These are phyloP conservation scores for Nicator chloris DNA, from an alignment of 2,113 vertebrate genomes.

Conservation along the genomic window DNA sequence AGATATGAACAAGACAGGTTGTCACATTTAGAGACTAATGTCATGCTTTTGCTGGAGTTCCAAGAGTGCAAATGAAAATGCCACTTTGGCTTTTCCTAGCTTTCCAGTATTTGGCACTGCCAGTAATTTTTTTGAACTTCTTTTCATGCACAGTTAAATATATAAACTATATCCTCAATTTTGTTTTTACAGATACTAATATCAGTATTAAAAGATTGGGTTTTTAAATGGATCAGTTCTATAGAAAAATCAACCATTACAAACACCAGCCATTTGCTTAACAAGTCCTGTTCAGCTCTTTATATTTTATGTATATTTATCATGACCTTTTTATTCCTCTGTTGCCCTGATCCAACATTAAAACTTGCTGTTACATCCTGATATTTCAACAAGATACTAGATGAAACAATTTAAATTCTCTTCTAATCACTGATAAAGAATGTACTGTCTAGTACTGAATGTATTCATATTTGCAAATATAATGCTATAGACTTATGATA, in stretches of 20 bases:
- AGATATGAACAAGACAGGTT: neutral
- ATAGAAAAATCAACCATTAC: neutral
- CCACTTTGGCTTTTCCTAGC: neutral
- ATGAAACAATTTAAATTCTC: neutral
- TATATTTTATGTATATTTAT: neutral
- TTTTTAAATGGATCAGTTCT: neutral
- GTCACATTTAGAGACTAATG: neutral
- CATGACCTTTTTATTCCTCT: neutral
- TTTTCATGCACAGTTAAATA: neutral
- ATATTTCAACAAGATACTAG: neutral
- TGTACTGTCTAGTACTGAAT: neutral
- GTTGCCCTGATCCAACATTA: neutral
- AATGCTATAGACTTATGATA: neutral
- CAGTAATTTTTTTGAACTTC: neutral
- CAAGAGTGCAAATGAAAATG: neutral
- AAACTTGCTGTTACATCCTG: neutral
- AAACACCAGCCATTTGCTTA: neutral
- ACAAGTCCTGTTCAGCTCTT: neutral
- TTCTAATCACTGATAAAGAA: neutral
- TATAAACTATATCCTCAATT: neutral
- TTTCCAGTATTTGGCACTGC: neutral
- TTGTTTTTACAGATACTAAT: neutral
- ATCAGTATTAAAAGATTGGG: rapidly evolving
- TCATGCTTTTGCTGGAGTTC: neutral
- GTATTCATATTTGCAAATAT: neutral